Base-by-base conservation (phyloP, 1,140 invertebrate species). In the Camponotus floridanus region DNA sequence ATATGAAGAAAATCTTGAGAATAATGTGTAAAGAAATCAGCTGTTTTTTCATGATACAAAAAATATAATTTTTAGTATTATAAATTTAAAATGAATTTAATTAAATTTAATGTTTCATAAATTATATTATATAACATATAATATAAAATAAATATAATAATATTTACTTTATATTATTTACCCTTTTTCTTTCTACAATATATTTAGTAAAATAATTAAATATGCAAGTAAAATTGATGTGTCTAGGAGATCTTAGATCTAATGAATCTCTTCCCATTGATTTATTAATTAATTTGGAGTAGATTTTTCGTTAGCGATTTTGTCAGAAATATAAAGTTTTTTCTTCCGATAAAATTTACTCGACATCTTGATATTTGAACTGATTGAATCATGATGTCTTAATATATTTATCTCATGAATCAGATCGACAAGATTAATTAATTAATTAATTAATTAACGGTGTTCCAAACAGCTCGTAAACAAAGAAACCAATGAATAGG, bases 401-500 rank as follows among this genome's bases (percentile, higher is more conserved):
- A 39, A 70, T 57, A 8, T 33, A 48, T 31, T 15, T 6, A 13
- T 7, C 15, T 59, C 18, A 8, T 15, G n/a, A 61, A 48, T 74
- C 55, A 62, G 31, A 15, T 51, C 36, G 15, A 7, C 4, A 2
- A 48, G 15, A 26, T n/a, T n/a, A n/a, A n/a, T n/a, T n/a, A n/a
- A 13, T 61, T 61, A 73, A 74, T 74, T 74, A 61, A 83, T 73
- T 48, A 74, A 73, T 74, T 48, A 61, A 31, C 59, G 15, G 13
- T 45, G 26, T 18, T 45, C 3, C 13, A 55, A 18, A 57, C 9
- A 36, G 55, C 36, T 78, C n/a, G 13, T 45, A 78, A 85, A 65
- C n/a, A 45, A 85, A 31, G 26, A 8, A 13, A 74, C 39, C 26
- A 13, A 48, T 48, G 18, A 83, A 45, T 31, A 59, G 64, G n/a